Conservation (phyloP, 2,888 invertebrate species). For the Lithophane ornitopus region DNA sequence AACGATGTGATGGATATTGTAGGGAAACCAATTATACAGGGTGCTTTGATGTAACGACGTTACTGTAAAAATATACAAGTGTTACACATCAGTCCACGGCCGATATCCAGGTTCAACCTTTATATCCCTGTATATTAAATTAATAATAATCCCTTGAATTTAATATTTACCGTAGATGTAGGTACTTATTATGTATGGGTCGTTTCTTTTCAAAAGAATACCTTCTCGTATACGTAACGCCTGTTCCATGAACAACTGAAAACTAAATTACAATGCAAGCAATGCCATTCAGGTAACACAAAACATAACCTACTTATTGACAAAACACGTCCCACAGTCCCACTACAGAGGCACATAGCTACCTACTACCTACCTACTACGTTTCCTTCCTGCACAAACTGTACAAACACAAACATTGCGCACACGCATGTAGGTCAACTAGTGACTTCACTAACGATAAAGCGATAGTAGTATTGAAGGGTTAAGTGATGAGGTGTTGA, state of each 20-base stretch:
- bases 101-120: neutral
- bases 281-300: slow-evolving; percentile 10
- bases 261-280: neutral
- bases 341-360: neutral
- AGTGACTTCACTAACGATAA: slow-evolving; percentile 14
- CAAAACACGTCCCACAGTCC: neutral
- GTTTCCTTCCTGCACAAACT: slow-evolving; percentile 30
- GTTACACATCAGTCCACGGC: neutral
- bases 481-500: slow-evolving; percentile 34
- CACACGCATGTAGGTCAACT: slow-evolving; percentile 41
- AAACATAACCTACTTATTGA: slow-evolving; percentile 23
- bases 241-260: neutral
- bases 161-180: too few relatives aligned
- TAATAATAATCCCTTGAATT: too few relatives aligned
- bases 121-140: too few relatives aligned
- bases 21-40: neutral
- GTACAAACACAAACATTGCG: slow-evolving; percentile 38
- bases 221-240: neutral
- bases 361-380: neutral
- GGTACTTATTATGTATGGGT: too few relatives aligned
- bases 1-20: slow-evolving; percentile 15
- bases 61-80: neutral
- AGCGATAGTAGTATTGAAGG: slow-evolving; percentile 19
- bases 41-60: neutral
- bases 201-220: neutral